A percentile compares a stretch with the other conserved stretches of the same genome.
Evolutionary conservation across 2,113 vertebrate genomes (phyloP).

Genomic region (Mormyrus lacerda): DNA sequence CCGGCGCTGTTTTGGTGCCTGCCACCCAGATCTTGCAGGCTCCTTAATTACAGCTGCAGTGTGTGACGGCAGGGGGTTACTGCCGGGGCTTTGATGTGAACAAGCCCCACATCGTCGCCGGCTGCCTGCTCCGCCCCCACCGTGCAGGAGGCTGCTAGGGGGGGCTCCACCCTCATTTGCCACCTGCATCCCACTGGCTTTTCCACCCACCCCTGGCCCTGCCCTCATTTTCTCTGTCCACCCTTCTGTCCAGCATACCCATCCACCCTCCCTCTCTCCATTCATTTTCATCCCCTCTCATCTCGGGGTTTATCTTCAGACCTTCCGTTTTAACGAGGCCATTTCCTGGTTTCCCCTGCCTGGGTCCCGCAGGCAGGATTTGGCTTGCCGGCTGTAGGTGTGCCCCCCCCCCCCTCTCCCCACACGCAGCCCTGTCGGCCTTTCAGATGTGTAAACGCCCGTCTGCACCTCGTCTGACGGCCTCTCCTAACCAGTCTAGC

Average conservation of each 20-base stretch:
- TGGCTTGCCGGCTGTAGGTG: not conserved
- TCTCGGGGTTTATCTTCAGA: not conserved
- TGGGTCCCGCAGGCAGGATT: not conserved
- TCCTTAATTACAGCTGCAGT: constrained; percentile 23
- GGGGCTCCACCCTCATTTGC: not conserved
- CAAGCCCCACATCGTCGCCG: not conserved
- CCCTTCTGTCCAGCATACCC: not conserved
- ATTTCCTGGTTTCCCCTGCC: not conserved
- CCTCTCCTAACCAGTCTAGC: not conserved
- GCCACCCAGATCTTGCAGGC: constrained; percentile 27
- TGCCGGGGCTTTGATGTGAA: constrained; percentile 16
- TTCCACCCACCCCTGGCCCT: not conserved
- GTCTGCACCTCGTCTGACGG: not conserved
- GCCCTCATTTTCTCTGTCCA: not conserved
- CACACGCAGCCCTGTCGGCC: not conserved
- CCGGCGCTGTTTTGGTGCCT: constrained; percentile 8
- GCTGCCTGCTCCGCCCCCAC: not conserved
- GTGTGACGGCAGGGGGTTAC: not conserved
- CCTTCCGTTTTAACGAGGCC: constrained; percentile 2
- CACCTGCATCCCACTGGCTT: not conserved
- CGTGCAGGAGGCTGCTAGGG: not conserved
- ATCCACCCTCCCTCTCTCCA: not conserved
- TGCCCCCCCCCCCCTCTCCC: not conserved
- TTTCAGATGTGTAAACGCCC: not conserved
- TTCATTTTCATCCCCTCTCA: not conserved